These are phyloP conservation scores for Acrobasis consociella DNA, from an alignment of 2,888 invertebrate species.

Conservation along the genomic window DNA sequence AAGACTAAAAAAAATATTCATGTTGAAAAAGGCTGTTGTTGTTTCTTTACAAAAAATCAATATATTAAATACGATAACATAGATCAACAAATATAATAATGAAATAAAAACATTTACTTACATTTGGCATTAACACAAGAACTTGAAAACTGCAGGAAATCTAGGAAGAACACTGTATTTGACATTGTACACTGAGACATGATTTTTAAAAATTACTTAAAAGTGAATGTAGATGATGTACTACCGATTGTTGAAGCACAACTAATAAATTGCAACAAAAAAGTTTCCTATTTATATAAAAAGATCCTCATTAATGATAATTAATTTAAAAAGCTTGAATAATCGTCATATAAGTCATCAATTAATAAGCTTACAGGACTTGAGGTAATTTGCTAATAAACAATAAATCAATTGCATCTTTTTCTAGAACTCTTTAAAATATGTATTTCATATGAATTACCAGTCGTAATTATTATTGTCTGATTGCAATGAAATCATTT, in stretches of 20 bases:
- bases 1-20: slow-evolving; percentile 35
- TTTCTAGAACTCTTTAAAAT: background rate
- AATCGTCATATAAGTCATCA: background rate
- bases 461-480: too few relatives aligned
- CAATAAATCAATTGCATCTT: background rate
- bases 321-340: background rate
- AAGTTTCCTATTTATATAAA: background rate
- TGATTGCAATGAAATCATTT: too few relatives aligned
- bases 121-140: slow-evolving; percentile 16
- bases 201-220: background rate
- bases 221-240: background rate
- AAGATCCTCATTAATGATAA: background rate
- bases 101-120: slow-evolving; percentile 16
- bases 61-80: background rate
- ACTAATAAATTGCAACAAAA: background rate
- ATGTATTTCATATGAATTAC: too few relatives aligned
- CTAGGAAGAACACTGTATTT: background rate
- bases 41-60: too few relatives aligned
- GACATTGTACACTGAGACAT: background rate
- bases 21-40: background rate
- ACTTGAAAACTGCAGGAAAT: slow-evolving; percentile 11
- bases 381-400: background rate
- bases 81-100: background rate
- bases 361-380: background rate
- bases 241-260: background rate